These are phyloP conservation scores for Tragelaphus eurycerus DNA, from an alignment of 2,797 vertebrate species.

Conservation along the genomic window DNA sequence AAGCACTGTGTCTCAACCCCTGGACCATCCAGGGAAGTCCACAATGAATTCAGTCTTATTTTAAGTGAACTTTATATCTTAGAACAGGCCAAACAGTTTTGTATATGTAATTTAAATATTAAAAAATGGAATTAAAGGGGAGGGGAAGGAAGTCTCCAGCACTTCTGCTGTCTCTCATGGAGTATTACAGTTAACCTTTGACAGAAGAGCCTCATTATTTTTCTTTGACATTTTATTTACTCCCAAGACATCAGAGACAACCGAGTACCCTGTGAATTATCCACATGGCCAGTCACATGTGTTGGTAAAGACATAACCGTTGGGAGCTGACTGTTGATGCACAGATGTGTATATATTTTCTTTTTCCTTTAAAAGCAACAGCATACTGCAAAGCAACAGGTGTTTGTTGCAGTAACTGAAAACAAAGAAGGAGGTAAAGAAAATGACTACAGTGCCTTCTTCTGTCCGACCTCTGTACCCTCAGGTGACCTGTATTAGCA, in stretches of 20 bases:
- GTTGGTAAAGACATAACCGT: background rate
- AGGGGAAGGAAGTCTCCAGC: background rate
- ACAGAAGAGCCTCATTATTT: background rate
- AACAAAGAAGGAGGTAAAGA: background rate
- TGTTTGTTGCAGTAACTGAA: background rate
- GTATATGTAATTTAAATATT: background rate
- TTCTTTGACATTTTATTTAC: background rate
- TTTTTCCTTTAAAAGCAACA: background rate
- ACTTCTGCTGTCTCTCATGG: background rate
- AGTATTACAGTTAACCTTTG: background rate
- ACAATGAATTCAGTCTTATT: background rate
- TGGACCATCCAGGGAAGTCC: background rate
- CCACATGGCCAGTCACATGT: background rate
- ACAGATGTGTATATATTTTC: background rate
- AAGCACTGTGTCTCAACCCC: background rate
- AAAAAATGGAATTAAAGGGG: background rate
- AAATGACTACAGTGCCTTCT: background rate
- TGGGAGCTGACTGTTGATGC: background rate
- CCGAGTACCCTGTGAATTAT: background rate
- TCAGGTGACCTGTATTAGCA: background rate
- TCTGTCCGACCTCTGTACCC: background rate
- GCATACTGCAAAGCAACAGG: background rate
- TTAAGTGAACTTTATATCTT: background rate
- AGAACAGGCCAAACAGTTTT: background rate
- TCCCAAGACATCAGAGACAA: background rate